Percentiles rank a stretch among this genome's conserved stretches.
These are phyloP conservation scores for Parelbella ahira DNA, from an alignment of 2,888 invertebrate genomes.

Conservation along the genomic window DNA sequence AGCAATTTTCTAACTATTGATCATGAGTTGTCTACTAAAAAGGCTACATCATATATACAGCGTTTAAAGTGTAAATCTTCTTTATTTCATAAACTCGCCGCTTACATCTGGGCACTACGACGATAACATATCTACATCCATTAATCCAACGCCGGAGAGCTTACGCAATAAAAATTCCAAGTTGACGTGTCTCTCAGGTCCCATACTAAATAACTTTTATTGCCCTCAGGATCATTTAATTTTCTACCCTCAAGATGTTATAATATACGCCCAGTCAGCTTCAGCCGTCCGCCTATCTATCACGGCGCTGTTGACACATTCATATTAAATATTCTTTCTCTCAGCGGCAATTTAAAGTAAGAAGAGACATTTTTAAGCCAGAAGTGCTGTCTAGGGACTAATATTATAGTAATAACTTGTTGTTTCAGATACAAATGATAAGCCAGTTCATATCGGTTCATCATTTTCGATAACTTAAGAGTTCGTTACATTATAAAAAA, in stretches of 20 bases:
- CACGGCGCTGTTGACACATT: slow-evolving; percentile 2
- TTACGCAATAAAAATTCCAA: slow-evolving; percentile 56
- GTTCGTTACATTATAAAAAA: too few relatives aligned
- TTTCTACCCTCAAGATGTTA: slow-evolving; percentile 23
- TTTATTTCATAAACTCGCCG: background rate
- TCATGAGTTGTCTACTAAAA: too few relatives aligned
- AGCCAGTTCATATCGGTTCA: too few relatives aligned
- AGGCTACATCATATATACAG: too few relatives aligned
- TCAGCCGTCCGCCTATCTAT: slow-evolving; percentile 4
- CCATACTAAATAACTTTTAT: slow-evolving; percentile 53
- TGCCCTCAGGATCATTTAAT: slow-evolving; percentile 46
- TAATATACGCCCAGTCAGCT: slow-evolving; percentile 9
- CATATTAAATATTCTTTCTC: slow-evolving; percentile 10
- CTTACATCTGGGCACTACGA: background rate
- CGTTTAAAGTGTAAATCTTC: background rate
- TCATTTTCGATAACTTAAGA: too few relatives aligned
- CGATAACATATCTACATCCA: slow-evolving; percentile 47
- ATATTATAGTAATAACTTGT: too few relatives aligned
- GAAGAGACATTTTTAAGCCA: too few relatives aligned
- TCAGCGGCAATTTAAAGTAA: too few relatives aligned
- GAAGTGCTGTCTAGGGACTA: too few relatives aligned
- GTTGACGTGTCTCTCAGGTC: slow-evolving; percentile 42
- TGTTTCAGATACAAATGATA: too few relatives aligned
- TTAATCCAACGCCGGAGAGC: slow-evolving; percentile 39
- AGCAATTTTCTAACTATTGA: too few relatives aligned